Evolutionary conservation across 2,888 invertebrate genomes (phyloP), one percentile per base, ranked within the genome.

Genomic region (Aporophyla lueneburgensis): DNA sequence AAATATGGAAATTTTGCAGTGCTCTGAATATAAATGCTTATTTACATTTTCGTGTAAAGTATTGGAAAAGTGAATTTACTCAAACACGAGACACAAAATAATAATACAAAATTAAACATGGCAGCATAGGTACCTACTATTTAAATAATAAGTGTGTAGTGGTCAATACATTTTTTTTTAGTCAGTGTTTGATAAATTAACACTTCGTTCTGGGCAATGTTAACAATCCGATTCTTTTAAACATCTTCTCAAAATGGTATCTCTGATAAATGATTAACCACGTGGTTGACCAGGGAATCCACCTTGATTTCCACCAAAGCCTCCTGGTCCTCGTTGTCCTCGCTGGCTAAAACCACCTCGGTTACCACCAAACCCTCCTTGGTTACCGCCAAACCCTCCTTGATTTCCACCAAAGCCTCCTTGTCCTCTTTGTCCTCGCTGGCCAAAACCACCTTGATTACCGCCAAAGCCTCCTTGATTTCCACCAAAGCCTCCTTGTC

Each of bases 11-110:
- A 61, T 43, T 21, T 21, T 62, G 58, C 5, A 9, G n/a, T 14
- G 27, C n/a, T 66, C 90, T 88, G 40, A 16, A n/a, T 51, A 27
- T n/a, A 61, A 27, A 58, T 43, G 9, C 1, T 9, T 51, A 33
- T 53, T 46, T 46, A 61, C 46, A 61, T 24, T 24, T 43, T 43
- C 33, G 14, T n/a, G 24, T 9, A 53, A 27, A 62, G 12, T 71
- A 54, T 62, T 80, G 19, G 7, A 33, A 14, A 49, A 54, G 12
- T 27, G 9, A 51, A 56, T 12, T 49, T 51, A 40, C 5, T 12
- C 12, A 40, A 68, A 43, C 27, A 59, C 0, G 7, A 46, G 1
- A 43, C 33, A 58, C 1, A 33, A 12, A 12, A 21, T 21, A 46
- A 27, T 14, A 3, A 27, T 16, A 43, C 33, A 33, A 33, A 33